Conservation (phyloP, 1,140 invertebrate genomes). For the Coenobita brevimanus region DNA sequence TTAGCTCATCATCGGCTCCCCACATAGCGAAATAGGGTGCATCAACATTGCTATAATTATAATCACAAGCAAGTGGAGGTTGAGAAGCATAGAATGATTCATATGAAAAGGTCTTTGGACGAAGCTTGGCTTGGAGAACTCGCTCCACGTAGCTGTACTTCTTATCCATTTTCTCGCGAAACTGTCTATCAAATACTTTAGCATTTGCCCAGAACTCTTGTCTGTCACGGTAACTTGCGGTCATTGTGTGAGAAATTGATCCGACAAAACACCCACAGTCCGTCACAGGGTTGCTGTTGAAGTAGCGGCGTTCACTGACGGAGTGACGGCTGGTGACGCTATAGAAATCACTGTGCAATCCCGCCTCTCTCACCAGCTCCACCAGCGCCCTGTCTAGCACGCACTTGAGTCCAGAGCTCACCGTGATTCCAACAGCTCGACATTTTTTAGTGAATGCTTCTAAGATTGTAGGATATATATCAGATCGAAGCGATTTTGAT, state of each 20-base stretch:
- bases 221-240: neutral
- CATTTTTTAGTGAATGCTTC: neutral
- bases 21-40: too few relatives aligned
- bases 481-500: neutral
- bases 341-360: neutral
- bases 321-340: conserved; percentile 3
- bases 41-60: too few relatives aligned
- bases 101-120: too few relatives aligned
- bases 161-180: neutral
- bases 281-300: neutral
- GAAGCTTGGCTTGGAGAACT: neutral
- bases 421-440: neutral
- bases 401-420: conserved; percentile 1
- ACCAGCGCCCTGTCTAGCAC: conserved; percentile 25
- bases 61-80: too few relatives aligned
- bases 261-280: neutral
- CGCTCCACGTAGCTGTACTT: neutral
- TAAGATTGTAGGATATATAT: neutral
- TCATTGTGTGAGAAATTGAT: neutral
- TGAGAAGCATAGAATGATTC: too few relatives aligned
- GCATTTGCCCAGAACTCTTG: conserved; percentile 19
- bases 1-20: too few relatives aligned
- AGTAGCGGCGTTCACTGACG: conserved; percentile 18
- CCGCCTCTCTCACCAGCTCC: conserved; percentile 27
- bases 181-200: neutral